These are phyloP conservation scores for Myzus persicae DNA, from an alignment of 1,140 invertebrate genomes.

Conservation along the genomic window DNA sequence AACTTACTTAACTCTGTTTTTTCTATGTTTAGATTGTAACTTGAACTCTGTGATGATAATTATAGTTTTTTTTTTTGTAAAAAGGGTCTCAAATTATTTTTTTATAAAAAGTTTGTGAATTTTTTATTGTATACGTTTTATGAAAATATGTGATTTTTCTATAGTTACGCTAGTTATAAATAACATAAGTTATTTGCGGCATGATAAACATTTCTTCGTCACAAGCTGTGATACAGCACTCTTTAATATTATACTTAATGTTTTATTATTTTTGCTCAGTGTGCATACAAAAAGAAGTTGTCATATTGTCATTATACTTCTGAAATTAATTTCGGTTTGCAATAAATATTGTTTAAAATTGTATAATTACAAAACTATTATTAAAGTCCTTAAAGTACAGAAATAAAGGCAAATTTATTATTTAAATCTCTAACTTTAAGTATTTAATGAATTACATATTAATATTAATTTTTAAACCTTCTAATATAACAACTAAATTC, in stretches of 20 bases:
- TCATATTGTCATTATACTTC: not conserved
- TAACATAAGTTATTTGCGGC: conserved; percentile 27
- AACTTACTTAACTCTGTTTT: conserved; percentile 39
- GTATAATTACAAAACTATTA: not conserved
- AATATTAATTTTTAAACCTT: not conserved
- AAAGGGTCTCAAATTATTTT: conserved; percentile 45
- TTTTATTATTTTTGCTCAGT: not conserved
- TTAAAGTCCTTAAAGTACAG: not conserved
- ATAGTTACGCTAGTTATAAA: conserved; percentile 26
- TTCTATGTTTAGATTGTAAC: conserved; percentile 16
- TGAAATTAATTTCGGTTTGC: not conserved
- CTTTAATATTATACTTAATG: not conserved
- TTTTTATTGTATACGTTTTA: conserved; percentile 42
- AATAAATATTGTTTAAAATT: conserved; percentile 9
- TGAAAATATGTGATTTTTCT: conserved; percentile 30
- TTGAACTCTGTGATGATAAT: conserved; percentile 55
- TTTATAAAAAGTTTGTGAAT: conserved; percentile 39
- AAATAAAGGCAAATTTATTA: not conserved
- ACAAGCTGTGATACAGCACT: not conserved
- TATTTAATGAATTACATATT: not conserved
- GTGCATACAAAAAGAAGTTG: not conserved
- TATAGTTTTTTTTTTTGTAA: conserved; percentile 36
- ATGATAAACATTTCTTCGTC: conserved; percentile 13
- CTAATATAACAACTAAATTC: no score
- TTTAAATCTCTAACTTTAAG: not conserved